Conservation (phyloP, 2,113 vertebrate genomes). For the Hyla sarda region DNA sequence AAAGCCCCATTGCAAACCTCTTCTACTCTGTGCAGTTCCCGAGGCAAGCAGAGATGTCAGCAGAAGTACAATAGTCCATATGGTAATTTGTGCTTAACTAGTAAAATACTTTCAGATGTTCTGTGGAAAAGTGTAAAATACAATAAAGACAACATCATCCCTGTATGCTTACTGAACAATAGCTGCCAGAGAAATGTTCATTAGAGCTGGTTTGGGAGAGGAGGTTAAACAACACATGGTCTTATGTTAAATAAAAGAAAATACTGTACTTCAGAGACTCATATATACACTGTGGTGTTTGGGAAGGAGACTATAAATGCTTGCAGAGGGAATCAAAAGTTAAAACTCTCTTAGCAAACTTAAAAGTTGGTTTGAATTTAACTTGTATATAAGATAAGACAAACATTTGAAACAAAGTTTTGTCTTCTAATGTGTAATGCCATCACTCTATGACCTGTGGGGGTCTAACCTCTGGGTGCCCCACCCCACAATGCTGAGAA, state of each 20-base stretch:
- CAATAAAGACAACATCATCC: not conserved
- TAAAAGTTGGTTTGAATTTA: not conserved
- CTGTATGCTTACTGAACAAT: not conserved
- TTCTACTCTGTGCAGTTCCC: no score
- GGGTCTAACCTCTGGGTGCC: not conserved
- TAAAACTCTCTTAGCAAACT: not conserved
- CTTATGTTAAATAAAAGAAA: not conserved
- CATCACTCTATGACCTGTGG: not conserved
- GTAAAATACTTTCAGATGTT: not conserved
- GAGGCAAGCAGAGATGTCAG: no score
- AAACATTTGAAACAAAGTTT: not conserved
- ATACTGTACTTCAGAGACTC: not conserved
- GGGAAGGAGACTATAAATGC: not conserved
- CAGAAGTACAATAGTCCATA: not conserved
- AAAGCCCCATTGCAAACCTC: no score
- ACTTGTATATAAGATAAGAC: not conserved
- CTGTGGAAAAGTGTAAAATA: not conserved
- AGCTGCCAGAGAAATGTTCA: not conserved
- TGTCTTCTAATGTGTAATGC: no score
- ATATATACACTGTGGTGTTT: not conserved
- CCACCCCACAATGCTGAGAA: no score
- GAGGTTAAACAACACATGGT: not conserved
- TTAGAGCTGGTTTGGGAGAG: not conserved
- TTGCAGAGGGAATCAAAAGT: not conserved
- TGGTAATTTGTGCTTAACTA: not conserved